Percentiles rank a stretch among this genome's conserved stretches.
phyloP scores from a whole-genome alignment of 2,797 vertebrate genomes.

The Meriones psammophilus region DNA sequence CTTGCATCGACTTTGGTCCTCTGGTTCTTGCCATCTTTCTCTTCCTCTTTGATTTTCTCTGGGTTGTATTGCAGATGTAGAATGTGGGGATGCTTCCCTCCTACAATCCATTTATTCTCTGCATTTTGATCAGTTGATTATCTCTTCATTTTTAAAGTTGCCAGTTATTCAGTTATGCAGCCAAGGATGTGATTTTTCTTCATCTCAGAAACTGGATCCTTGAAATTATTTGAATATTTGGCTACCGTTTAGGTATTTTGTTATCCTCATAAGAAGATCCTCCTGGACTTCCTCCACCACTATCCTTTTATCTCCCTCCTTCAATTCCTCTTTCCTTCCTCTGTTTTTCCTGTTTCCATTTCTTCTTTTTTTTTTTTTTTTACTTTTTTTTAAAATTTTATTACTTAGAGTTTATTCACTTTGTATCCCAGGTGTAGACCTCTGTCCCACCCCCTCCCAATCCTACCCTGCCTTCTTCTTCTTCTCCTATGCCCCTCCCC shows the following conservation, averaged over 20 bases:
- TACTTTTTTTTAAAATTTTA: too few relatives aligned
- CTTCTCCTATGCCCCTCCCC: too few relatives aligned
- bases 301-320: background rate
- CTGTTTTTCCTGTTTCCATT: background rate
- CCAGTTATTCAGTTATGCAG: background rate
- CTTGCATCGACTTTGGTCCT: background rate
- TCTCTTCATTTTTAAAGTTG: background rate
- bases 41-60: background rate
- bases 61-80: too few relatives aligned
- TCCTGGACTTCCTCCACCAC: background rate
- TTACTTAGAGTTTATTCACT: too few relatives aligned
- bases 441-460: too few relatives aligned
- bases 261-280: background rate
- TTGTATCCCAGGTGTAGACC: too few relatives aligned
- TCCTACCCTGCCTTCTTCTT: too few relatives aligned
- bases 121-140: background rate
- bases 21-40: background rate
- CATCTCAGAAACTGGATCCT: background rate
- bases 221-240: conserved; percentile 1
- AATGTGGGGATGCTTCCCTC: too few relatives aligned
- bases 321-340: background rate
- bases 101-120: background rate
- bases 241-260: background rate
- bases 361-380: background rate
- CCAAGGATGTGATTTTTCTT: background rate